Evolutionary conservation across 2,797 vertebrate species (phyloP).

Genomic region (Limnodromus scolopaceus): DNA sequence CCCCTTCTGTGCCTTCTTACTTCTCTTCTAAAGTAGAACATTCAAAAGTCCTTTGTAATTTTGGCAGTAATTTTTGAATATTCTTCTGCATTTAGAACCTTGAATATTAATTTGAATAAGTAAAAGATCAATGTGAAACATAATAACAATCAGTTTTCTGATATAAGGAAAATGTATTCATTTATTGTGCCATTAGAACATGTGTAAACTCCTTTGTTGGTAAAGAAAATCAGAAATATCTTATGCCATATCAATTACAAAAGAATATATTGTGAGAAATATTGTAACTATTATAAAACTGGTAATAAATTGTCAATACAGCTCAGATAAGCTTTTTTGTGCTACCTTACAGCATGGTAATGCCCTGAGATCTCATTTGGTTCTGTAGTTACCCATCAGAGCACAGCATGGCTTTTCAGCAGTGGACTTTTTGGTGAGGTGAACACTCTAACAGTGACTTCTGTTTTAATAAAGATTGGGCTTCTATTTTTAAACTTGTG

Average conservation of each 20-base stretch:
- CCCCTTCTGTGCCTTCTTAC: background rate
- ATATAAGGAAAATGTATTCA: background rate
- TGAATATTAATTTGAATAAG: background rate
- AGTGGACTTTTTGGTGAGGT: background rate
- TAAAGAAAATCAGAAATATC: background rate
- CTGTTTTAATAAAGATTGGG: background rate
- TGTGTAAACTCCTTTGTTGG: background rate
- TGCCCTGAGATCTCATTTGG: background rate
- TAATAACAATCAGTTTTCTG: background rate
- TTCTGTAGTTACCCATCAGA: background rate
- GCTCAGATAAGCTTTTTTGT: background rate
- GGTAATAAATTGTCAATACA: background rate
- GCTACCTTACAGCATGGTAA: background rate
- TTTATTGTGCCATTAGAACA: background rate
- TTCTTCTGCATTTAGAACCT: background rate
- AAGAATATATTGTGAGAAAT: background rate
- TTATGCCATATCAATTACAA: background rate
- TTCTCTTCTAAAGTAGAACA: background rate
- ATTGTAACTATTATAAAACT: background rate
- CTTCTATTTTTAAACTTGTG: background rate
- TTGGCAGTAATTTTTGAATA: background rate
- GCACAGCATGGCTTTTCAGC: background rate
- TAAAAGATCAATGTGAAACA: background rate
- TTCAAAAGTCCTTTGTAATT: background rate
- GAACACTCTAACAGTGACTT: background rate